A percentile compares a stretch with the other conserved stretches of the same genome.
Evolutionary conservation across 2,888 invertebrate species (phyloP).

Genomic region (Volucella inanis): DNA sequence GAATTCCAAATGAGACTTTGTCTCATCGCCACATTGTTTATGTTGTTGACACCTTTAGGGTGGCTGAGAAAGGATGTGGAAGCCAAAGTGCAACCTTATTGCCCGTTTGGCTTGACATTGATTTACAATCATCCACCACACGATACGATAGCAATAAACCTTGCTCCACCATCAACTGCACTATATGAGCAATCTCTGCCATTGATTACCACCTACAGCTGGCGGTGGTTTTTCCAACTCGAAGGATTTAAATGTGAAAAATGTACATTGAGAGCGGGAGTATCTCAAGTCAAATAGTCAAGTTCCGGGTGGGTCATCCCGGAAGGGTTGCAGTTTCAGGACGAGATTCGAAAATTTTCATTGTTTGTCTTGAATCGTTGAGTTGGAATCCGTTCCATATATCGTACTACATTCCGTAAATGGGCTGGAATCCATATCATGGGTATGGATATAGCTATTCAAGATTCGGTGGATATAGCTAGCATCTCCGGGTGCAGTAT

Average conservation of each 20-base stretch:
- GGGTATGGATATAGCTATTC: neutral
- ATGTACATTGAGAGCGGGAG: neutral
- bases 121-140: slow-evolving; percentile 55
- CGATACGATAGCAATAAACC: slow-evolving; percentile 48
- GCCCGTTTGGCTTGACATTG: slow-evolving; percentile 63
- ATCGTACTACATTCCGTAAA: neutral
- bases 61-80: neutral
- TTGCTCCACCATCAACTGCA: slow-evolving; percentile 21
- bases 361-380: slow-evolving; percentile 30
- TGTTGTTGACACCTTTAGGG: slow-evolving; percentile 60
- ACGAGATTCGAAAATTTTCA: neutral
- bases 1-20: slow-evolving; percentile 60
- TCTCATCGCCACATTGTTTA: slow-evolving; percentile 33
- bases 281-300: slow-evolving; percentile 46
- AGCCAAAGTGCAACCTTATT: slow-evolving; percentile 42
- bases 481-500: slow-evolving; percentile 14
- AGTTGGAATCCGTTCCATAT: neutral
- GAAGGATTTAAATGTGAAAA: neutral
- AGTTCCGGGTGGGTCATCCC: neutral
- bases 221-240: neutral
- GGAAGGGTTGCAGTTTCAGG: slow-evolving; percentile 24
- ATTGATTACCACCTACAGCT: slow-evolving; percentile 59
- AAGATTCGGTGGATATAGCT: neutral
- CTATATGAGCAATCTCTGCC: slow-evolving; percentile 32
- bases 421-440: slow-evolving; percentile 28